Evolutionary conservation across 2,888 invertebrate species (phyloP), one percentile per base, ranked within the genome.

Genomic region (Folsomia manolachei): DNA sequence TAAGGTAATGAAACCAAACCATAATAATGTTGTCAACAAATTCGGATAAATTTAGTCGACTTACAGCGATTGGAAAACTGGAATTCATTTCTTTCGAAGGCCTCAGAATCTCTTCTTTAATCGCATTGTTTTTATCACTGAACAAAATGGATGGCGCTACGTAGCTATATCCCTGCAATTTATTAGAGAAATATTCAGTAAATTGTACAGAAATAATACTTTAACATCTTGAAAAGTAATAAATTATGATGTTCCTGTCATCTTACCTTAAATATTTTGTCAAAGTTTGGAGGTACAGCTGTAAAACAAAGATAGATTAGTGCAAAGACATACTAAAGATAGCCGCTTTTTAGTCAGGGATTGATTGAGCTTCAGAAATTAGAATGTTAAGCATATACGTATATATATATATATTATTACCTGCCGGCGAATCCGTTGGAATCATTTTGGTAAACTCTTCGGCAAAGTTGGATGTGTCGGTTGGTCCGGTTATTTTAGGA

Each of bases 381-480:
- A n/a, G n/a, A n/a, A n/a, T n/a, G n/a, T n/a, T n/a, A n/a, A n/a
- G n/a, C n/a, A n/a, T n/a, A n/a, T n/a, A n/a, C n/a, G 51, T 51
- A 9, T 11, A 51, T 11, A 51, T 51, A 51, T 51, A 18, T 51
- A 51, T 11, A 51, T 51, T 18, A 51, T 51, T 51, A 11, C 4
- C n/a, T 21, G 94, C 94, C 0, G 96, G 96, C 2, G 95, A 95
- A 85, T 97, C 96, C 0, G 93, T 90, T 7, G 95, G 92, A 67
- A 90, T 88, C 90, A 95, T 93, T 81, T 90, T 89, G 0, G 97
- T 98, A 85, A 98, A 98, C 86, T 98, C 97, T 78, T 94, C 94
- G 62, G 96, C 93, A 85, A 98, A 98, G 87, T 98, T 97, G 82
- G 94, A 93, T 18, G 95, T 94, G 85, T 98, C 97, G 75, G 94